These are phyloP conservation scores for Melierax canorus DNA, from an alignment of 2,113 vertebrate genomes.

Conservation along the genomic window DNA sequence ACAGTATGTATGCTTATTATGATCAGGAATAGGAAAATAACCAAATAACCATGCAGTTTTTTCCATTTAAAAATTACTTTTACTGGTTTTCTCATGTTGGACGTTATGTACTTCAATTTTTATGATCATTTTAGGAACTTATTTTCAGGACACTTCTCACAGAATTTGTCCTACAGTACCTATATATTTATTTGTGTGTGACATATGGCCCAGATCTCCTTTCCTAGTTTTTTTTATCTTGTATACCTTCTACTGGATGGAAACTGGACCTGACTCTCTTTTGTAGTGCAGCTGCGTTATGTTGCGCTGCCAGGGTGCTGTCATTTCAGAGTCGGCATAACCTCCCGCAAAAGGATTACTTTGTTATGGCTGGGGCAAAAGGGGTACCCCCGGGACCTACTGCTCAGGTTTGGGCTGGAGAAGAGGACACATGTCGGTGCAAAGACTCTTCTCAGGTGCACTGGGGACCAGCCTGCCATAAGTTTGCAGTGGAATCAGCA, in stretches of 20 bases:
- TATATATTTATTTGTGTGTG: neutral
- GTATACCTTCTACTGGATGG: neutral
- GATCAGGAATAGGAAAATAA: neutral
- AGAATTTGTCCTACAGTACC: neutral
- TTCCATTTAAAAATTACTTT: neutral
- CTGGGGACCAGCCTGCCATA: neutral
- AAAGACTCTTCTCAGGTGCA: accelerated
- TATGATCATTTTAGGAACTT: neutral
- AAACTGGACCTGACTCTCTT: neutral
- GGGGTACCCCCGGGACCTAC: accelerated
- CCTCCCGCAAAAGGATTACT: neutral
- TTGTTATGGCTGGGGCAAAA: neutral
- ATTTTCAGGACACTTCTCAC: neutral
- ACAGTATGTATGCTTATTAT: neutral
- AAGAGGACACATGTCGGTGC: neutral
- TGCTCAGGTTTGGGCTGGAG: neutral
- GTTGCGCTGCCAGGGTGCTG: neutral
- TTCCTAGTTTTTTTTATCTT: neutral
- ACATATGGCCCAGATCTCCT: neutral
- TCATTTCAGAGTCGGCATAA: neutral
- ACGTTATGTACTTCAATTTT: neutral
- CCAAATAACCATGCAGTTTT: neutral
- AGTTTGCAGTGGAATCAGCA: neutral
- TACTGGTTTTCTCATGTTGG: neutral
- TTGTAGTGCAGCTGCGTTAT: accelerated